Conservation (phyloP, 2,888 invertebrate species). For the Cephalotes varians region DNA sequence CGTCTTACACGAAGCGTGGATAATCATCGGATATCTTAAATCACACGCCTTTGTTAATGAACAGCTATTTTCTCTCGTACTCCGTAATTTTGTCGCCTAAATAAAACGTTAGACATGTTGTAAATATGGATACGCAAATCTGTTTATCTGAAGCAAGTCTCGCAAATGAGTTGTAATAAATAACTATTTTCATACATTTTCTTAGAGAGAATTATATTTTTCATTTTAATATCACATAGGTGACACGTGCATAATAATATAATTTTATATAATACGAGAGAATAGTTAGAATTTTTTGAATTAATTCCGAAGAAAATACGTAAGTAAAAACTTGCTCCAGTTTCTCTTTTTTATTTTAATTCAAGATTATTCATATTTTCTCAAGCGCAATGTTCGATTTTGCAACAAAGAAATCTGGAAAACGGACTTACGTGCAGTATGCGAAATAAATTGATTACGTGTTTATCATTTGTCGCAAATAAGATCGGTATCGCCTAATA, state of each 20-base stretch:
- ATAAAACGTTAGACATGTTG: conserved; percentile 22
- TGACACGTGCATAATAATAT: background rate
- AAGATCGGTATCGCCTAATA: conserved; percentile 39
- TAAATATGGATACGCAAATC: background rate
- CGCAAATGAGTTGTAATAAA: background rate
- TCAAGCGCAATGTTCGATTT: background rate
- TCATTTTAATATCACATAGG: background rate
- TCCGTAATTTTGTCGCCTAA: conserved; percentile 25
- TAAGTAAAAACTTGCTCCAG: background rate
- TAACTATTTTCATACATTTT: background rate
- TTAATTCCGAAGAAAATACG: background rate
- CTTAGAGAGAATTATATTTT: background rate
- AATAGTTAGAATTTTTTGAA: too few species aligned
- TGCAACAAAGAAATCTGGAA: background rate
- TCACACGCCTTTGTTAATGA: conserved; percentile 32
- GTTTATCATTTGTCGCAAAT: conserved; percentile 30
- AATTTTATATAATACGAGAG: background rate
- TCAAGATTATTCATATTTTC: background rate
- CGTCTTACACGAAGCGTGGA: conserved; percentile 5
- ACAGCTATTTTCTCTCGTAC: conserved; percentile 17
- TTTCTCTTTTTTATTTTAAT: background rate
- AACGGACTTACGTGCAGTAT: background rate
- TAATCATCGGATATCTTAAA: conserved; percentile 36
- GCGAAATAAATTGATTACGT: background rate
- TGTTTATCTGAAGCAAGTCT: conserved; percentile 19